A percentile compares a stretch with the other conserved stretches of the same genome.
These are phyloP conservation scores for Notodonta dromedarius DNA, from an alignment of 2,888 invertebrate species.

Conservation along the genomic window DNA sequence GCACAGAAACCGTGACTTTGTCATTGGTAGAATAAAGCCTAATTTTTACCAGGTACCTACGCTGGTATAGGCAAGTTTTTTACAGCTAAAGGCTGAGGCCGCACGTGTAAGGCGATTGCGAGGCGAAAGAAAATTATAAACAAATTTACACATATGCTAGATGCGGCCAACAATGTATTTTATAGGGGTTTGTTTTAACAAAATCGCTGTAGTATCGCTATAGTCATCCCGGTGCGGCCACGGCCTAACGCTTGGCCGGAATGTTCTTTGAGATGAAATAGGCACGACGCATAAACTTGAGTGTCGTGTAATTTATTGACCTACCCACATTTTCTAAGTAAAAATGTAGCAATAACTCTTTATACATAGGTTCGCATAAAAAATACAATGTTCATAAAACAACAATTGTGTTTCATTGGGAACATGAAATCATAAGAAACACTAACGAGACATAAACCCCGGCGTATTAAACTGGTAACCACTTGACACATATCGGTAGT, in stretches of 20 bases:
- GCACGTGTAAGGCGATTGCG: too few relatives aligned
- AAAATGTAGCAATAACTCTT: too few relatives aligned
- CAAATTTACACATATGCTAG: too few relatives aligned
- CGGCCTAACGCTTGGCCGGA: not conserved
- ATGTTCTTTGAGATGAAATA: not conserved
- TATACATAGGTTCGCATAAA: too few relatives aligned
- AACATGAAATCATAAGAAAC: constrained; percentile 11
- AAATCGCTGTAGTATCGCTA: too few relatives aligned
- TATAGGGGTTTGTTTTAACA: too few relatives aligned
- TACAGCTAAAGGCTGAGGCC: not conserved
- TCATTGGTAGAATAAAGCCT: constrained; percentile 12
- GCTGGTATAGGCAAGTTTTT: not conserved
- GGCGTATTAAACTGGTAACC: constrained; percentile 47
- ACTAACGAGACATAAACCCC: constrained; percentile 27
- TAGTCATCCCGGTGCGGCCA: too few relatives aligned
- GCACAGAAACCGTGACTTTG: constrained; percentile 18
- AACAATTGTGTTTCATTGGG: not conserved
- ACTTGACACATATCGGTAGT: constrained; percentile 71
- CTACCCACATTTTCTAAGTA: not conserved
- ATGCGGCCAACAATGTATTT: too few relatives aligned
- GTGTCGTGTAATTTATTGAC: not conserved
- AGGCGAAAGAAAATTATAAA: too few relatives aligned
- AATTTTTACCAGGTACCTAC: not conserved
- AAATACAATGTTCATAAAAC: not conserved
- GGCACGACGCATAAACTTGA: not conserved